These are phyloP conservation scores for Tipula confusa DNA, from an alignment of 2,888 invertebrate species.

Conservation along the genomic window DNA sequence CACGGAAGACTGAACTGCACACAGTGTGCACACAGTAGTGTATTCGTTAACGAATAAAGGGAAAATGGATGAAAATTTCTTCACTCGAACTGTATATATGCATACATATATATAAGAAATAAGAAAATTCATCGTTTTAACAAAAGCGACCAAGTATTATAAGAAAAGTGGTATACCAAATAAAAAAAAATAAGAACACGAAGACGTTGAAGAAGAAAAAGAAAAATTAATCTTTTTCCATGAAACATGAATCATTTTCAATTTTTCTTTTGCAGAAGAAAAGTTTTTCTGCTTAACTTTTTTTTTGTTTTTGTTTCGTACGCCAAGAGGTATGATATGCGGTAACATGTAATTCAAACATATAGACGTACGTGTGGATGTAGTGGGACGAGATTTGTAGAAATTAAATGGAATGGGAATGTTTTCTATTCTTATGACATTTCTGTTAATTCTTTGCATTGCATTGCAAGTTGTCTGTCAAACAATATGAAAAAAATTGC, in stretches of 20 bases:
- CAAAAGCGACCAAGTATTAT: neutral
- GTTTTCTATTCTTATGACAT: neutral
- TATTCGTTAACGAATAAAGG: neutral
- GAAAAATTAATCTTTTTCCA: neutral
- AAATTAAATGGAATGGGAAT: neutral
- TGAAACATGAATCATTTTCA: conserved; percentile 25
- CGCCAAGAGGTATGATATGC: neutral
- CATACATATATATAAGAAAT: neutral
- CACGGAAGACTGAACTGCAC: neutral
- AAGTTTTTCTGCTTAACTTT: no score
- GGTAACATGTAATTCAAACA: neutral
- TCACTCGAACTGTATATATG: neutral
- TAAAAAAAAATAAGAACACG: neutral
- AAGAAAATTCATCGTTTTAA: neutral
- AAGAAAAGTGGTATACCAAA: conserved; percentile 4
- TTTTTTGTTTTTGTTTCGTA: neutral
- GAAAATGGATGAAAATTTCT: neutral
- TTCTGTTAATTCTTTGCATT: neutral
- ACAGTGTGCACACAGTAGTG: neutral
- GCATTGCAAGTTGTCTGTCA: no score
- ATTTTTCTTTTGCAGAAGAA: neutral
- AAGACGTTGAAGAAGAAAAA: neutral
- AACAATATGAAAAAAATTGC: no score
- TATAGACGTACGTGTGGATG: neutral
- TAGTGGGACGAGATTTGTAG: neutral